These are phyloP conservation scores for Agrotis exclamationis DNA, from an alignment of 2,888 invertebrate genomes.

Conservation along the genomic window DNA sequence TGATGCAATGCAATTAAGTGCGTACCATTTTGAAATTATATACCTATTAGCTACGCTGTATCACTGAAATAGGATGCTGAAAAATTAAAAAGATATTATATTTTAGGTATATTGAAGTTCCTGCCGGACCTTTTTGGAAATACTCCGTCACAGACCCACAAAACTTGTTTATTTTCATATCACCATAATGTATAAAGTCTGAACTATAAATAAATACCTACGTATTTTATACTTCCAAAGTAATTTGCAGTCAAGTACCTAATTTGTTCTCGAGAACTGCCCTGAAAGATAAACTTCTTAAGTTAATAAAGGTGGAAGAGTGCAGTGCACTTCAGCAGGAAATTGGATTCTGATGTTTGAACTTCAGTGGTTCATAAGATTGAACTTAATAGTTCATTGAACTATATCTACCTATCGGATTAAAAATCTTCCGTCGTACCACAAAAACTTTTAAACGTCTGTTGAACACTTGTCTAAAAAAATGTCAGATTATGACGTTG, in stretches of 20 bases:
- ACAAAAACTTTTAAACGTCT: no score
- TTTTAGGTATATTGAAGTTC: no score
- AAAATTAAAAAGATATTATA: no score
- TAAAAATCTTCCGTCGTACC: no score
- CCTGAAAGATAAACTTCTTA: conserved; percentile 23
- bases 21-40: no score
- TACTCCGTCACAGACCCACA: not conserved
- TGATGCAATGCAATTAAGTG: no score
- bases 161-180: not conserved
- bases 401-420: not conserved
- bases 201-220: not conserved
- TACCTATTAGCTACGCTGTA: no score
- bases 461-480: no score
- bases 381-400: not conserved
- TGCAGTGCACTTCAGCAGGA: conserved; percentile 20
- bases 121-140: no score
- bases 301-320: conserved; percentile 28
- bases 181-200: not conserved
- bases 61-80: no score
- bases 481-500: no score
- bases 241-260: not conserved
- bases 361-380: conserved; percentile 2
- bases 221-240: not conserved
- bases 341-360: conserved; percentile 34
- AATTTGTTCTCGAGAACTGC: not conserved